These are phyloP conservation scores for Augochlora pura DNA, from an alignment of 1,140 invertebrate genomes.

Conservation along the genomic window DNA sequence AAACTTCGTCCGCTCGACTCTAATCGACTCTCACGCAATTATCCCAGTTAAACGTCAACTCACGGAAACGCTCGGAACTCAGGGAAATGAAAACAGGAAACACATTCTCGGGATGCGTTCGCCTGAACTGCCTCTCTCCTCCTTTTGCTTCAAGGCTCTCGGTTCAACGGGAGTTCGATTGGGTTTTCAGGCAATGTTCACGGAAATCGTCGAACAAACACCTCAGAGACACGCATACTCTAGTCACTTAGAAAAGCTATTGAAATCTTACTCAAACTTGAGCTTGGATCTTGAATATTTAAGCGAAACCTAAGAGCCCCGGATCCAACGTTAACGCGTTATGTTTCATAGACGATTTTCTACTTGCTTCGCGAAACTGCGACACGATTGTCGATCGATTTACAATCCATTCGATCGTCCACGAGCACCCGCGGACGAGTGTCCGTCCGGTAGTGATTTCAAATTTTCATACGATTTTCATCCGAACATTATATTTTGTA, in stretches of 20 bases:
- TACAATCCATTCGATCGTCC: too few species aligned
- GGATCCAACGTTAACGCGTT: neutral
- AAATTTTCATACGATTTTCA: too few species aligned
- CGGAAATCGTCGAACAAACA: neutral
- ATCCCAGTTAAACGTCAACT: too few species aligned
- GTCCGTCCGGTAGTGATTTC: too few species aligned
- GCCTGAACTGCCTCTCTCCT: conserved; percentile 6
- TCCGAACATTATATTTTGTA: too few species aligned
- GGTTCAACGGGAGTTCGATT: neutral
- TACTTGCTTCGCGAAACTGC: conserved; percentile 22
- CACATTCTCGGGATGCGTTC: neutral
- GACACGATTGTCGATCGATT: neutral
- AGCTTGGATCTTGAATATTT: neutral
- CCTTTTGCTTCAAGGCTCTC: neutral
- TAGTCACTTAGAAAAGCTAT: too few species aligned
- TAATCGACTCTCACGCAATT: neutral
- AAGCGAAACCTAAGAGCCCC: conserved; percentile 12
- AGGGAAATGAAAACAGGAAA: too few species aligned
- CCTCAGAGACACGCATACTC: too few species aligned
- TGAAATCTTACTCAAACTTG: neutral
- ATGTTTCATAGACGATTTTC: conserved; percentile 22
- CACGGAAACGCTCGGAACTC: too few species aligned
- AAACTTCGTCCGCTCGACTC: neutral
- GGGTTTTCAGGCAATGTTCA: neutral
- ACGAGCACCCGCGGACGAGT: too few species aligned